phyloP scores from a whole-genome alignment of 2,888 invertebrate genomes.

The Macrosiphum euphorbiae region DNA sequence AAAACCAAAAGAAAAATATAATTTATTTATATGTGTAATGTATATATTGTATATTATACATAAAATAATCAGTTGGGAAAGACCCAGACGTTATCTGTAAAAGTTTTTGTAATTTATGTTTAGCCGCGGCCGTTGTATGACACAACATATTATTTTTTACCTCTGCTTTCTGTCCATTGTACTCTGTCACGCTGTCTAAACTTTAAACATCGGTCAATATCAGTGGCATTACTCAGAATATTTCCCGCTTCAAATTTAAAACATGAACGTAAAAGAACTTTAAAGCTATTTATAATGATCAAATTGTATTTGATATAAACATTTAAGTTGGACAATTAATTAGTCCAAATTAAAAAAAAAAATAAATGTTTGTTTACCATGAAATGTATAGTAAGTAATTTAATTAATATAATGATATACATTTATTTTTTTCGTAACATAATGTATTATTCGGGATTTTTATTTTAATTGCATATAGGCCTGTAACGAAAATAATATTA shows the following conservation, averaged over 20 bases:
- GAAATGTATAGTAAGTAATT: not conserved
- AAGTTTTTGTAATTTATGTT: constrained; percentile 32
- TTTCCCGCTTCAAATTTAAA: not conserved
- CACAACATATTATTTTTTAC: constrained; percentile 1
- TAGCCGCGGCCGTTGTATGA: not conserved
- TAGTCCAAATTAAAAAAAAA: not conserved
- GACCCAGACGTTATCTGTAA: not conserved
- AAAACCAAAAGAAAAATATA: not conserved
- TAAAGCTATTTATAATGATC: not conserved
- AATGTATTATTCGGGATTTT: not conserved
- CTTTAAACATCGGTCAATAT: constrained; percentile 27
- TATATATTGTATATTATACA: not conserved
- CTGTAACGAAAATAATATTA: not conserved
- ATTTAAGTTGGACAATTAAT: not conserved
- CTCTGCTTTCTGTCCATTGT: not conserved
- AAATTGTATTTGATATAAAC: not conserved
- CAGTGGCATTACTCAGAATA: not conserved
- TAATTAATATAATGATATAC: not conserved
- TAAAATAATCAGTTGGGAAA: not conserved
- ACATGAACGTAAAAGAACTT: not conserved
- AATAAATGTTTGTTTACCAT: not conserved
- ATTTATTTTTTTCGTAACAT: not conserved
- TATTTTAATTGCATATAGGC: not conserved
- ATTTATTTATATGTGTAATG: not conserved
- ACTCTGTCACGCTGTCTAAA: not conserved